Percentiles rank a stretch among this genome's conserved stretches.
Conservation (phyloP, 2,888 invertebrate species). For the Drosophila mimetica region DNA sequence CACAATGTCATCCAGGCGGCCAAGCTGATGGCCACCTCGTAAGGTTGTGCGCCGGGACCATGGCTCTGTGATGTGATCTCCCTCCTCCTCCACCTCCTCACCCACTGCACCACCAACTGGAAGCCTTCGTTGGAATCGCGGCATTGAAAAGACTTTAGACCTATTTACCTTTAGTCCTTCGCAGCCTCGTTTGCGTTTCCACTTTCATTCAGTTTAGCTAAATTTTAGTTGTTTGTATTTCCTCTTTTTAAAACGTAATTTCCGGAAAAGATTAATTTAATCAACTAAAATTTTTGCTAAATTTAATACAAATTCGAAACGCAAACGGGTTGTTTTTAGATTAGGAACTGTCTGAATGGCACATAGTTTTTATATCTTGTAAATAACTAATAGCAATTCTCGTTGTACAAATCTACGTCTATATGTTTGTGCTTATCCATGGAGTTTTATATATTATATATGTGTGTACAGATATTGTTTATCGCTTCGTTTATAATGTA, state of each 20-base stretch:
- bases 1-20: slow-evolving; percentile 94
- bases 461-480: slow-evolving; percentile 30
- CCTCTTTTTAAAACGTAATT: not conserved
- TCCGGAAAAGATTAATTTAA: no score
- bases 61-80: slow-evolving; percentile 70
- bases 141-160: slow-evolving; percentile 74
- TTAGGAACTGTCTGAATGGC: slow-evolving; percentile 14
- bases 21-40: slow-evolving; percentile 93
- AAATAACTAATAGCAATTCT: slow-evolving; percentile 54
- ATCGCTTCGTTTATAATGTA: slow-evolving; percentile 21
- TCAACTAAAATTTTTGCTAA: not conserved
- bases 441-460: slow-evolving; percentile 10
- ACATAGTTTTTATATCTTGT: slow-evolving; percentile 48
- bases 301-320: not conserved
- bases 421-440: slow-evolving; percentile 21
- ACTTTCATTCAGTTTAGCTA: not conserved
- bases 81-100: slow-evolving; percentile 18
- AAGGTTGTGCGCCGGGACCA: slow-evolving; percentile 75
- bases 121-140: slow-evolving; percentile 50
- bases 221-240: not conserved
- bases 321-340: not conserved
- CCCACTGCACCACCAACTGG: slow-evolving; percentile 27
- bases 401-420: slow-evolving; percentile 56
- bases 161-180: slow-evolving; percentile 35
- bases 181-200: not conserved